Percentiles rank a stretch among this genome's conserved stretches.
phyloP scores from a whole-genome alignment of 2,888 invertebrate species.

The Polydrusus pterygomalis region DNA sequence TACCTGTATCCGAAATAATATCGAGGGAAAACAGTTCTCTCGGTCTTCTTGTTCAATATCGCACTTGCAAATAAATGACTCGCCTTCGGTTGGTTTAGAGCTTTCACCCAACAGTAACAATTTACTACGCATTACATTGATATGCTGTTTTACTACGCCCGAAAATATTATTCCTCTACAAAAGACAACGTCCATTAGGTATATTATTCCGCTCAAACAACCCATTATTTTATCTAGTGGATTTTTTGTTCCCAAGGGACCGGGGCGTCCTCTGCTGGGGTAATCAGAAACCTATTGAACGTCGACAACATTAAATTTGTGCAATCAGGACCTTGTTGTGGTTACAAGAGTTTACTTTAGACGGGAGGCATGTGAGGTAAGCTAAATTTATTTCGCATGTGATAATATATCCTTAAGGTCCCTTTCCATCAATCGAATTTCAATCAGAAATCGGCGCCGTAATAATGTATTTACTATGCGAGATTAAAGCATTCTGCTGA shows the following conservation, averaged over 20 bases:
- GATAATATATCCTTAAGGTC: too few species aligned
- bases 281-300: constrained; percentile 26
- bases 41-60: too few species aligned
- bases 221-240: not conserved
- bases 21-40: too few species aligned
- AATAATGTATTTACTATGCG: too few species aligned
- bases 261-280: constrained; percentile 1
- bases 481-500: too few species aligned
- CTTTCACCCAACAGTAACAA: too few species aligned
- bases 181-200: constrained; percentile 6
- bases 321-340: constrained; percentile 9
- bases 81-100: too few species aligned
- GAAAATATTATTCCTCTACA: not conserved
- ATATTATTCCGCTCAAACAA: not conserved
- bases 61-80: too few species aligned
- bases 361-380: not conserved
- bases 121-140: not conserved
- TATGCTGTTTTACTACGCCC: not conserved
- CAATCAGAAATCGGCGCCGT: too few species aligned
- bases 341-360: constrained; percentile 14
- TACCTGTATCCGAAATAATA: too few species aligned
- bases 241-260: not conserved
- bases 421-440: too few species aligned
- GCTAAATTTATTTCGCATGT: not conserved
- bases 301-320: constrained; percentile 20